A percentile compares a stretch with the other conserved stretches of the same genome.
These are phyloP conservation scores for Halictus ligatus DNA, from an alignment of 2,888 invertebrate genomes.

Conservation along the genomic window DNA sequence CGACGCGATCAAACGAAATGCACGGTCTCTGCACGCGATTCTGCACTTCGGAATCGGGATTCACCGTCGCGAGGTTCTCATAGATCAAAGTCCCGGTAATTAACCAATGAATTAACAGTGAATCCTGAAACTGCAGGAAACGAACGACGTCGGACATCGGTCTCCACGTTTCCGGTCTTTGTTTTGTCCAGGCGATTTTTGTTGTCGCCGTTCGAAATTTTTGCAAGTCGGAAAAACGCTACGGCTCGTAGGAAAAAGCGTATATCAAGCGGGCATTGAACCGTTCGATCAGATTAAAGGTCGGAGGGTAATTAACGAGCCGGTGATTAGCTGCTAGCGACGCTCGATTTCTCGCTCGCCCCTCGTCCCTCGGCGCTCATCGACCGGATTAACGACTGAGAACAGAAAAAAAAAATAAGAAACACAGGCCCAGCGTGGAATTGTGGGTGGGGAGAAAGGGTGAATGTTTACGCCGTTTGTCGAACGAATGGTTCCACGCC, in stretches of 20 bases:
- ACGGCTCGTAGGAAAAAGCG: constrained; percentile 3
- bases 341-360: constrained; percentile 28
- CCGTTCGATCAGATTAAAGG: constrained; percentile 49
- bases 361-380: constrained; percentile 52
- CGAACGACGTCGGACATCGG: background rate
- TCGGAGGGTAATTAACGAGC: constrained; percentile 55
- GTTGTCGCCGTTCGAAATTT: background rate
- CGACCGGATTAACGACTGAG: constrained; percentile 36
- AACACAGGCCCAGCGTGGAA: background rate
- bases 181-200: background rate
- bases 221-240: background rate
- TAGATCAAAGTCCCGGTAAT: constrained; percentile 50
- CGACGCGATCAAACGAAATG: constrained; percentile 33
- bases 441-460: background rate
- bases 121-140: constrained; percentile 6
- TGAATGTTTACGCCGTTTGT: constrained; percentile 1
- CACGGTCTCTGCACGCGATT: constrained; percentile 26
- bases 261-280: constrained; percentile 15
- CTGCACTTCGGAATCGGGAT: background rate
- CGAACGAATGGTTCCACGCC: constrained; percentile 10
- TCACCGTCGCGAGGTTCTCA: background rate
- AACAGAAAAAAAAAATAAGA: constrained; percentile 28
- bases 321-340: constrained; percentile 49
- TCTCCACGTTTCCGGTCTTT: background rate
- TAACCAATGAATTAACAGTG: constrained; percentile 42